Conservation (phyloP, 2,888 invertebrate species). For the Philonicus albiceps region DNA sequence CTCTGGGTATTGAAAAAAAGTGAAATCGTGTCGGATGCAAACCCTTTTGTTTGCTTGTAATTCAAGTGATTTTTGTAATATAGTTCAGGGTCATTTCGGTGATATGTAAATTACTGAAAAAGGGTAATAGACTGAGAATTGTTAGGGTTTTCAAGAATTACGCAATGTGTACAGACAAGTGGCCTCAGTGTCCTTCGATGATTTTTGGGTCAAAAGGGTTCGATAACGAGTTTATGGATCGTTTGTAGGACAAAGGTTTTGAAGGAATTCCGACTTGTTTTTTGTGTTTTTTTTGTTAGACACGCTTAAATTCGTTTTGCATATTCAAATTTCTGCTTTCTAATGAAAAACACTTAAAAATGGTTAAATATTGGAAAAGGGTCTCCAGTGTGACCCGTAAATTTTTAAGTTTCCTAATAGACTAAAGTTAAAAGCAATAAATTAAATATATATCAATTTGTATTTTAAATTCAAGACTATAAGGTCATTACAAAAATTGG, state of each 20-base stretch:
- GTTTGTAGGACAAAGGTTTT: not conserved
- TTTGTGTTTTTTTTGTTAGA: no score
- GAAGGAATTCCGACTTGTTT: no score
- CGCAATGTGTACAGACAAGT: constrained; percentile 16
- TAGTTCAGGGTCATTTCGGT: constrained; percentile 17
- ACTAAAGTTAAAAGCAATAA: no score
- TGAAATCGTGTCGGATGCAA: constrained; percentile 21
- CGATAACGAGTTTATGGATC: not conserved
- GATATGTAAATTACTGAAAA: constrained; percentile 13
- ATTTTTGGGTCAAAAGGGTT: not conserved
- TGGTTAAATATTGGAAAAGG: no score
- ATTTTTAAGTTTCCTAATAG: no score
- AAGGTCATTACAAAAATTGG: no score
- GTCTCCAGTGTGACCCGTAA: no score
- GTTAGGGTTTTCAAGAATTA: not conserved
- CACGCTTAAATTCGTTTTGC: no score
- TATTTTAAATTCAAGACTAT: no score
- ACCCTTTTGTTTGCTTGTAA: not conserved
- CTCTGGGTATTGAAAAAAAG: not conserved
- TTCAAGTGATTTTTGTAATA: not conserved
- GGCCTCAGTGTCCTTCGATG: not conserved
- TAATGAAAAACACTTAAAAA: no score
- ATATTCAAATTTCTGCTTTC: no score
- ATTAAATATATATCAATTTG: no score
- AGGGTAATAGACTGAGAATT: not conserved